A percentile compares a stretch with the other conserved stretches of the same genome.
Evolutionary conservation across 2,113 vertebrate genomes (phyloP).

Genomic region (Pseudorhombus dupliciocellatus): DNA sequence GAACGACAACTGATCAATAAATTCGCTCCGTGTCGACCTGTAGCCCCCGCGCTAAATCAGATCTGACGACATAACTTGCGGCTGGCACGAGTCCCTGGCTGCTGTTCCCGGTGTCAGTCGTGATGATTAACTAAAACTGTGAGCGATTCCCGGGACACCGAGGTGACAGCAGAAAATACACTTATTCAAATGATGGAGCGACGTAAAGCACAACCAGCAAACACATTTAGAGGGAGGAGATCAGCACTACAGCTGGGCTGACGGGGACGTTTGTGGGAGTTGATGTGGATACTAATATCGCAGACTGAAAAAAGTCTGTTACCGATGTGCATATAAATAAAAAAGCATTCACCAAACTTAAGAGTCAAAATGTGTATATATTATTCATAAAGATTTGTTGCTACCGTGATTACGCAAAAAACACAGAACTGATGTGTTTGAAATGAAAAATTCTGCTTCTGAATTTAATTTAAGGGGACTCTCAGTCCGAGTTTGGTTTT

Average conservation of each 20-base stretch:
- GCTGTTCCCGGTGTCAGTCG: not conserved
- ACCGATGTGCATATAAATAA: no score
- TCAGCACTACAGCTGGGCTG: not conserved
- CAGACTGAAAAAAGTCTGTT: no score
- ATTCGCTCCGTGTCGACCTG: not conserved
- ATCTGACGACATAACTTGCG: not conserved
- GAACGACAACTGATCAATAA: slow-evolving; percentile 2
- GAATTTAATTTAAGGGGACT: no score
- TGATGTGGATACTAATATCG: no score
- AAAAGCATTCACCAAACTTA: no score
- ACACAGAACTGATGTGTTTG: no score
- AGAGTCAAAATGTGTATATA: no score
- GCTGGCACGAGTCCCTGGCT: slow-evolving; percentile 6
- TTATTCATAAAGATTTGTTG: no score
- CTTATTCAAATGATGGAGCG: not conserved
- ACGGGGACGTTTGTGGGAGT: no score
- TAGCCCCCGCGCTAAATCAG: not conserved
- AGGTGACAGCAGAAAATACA: not conserved
- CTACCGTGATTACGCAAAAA: no score
- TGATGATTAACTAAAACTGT: not conserved
- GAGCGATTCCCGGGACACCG: not conserved
- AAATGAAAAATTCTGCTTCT: no score
- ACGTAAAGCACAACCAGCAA: not conserved
- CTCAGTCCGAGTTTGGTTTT: no score
- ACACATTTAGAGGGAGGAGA: not conserved